Base-by-base conservation (phyloP, 2,888 invertebrate species). In the Erebia aethiops region DNA sequence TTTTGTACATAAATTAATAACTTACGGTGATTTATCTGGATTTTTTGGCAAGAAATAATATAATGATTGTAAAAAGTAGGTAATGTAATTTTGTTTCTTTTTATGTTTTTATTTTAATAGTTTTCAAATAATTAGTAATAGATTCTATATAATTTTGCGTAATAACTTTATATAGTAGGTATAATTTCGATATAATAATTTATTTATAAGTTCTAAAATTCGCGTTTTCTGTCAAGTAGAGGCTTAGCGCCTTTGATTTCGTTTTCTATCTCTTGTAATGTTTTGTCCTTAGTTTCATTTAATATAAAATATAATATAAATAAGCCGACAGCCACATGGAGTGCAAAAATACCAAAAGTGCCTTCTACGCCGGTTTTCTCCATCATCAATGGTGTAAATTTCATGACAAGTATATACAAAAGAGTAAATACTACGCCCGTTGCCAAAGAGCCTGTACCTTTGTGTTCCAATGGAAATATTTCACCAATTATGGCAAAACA, bases 241-340 rank as follows among this genome's bases (percentile, higher is more conserved):
- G 35, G 35, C 7, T 35, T 35, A 35, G 35, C 49, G 75, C 73
- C 76, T 78, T 2, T 64, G 13, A 86, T 76, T 66, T 81, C 79
- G 74, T 82, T 76, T 72, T 85, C 85, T 51, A 86, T 84, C 16
- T 85, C 80, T 67, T 82, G 81, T 46, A 86, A 73, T 0, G 82
- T 80, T 70, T 76, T 84, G 63, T 83, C 82, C 70, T 85, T 86
- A 1, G 86, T 86, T 74, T 87, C 87, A 14, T 83, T 83, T 21
- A 86, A 35, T 51, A 82, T 72, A 56, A 75, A 81, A 71, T 78
- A 79, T 57, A 86, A 74, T 35, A 80, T 13, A 1, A 76, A 3
- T 4, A 83, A 74, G 72, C 81, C 79, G 4, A 81, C 8, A 10
- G 74, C 57, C 26, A 85, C 73, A 63, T 71, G 68, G 0, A 77